A percentile compares a stretch with the other conserved stretches of the same genome.
phyloP scores from a whole-genome alignment of 2,113 vertebrate species.

The Platanista minor region DNA sequence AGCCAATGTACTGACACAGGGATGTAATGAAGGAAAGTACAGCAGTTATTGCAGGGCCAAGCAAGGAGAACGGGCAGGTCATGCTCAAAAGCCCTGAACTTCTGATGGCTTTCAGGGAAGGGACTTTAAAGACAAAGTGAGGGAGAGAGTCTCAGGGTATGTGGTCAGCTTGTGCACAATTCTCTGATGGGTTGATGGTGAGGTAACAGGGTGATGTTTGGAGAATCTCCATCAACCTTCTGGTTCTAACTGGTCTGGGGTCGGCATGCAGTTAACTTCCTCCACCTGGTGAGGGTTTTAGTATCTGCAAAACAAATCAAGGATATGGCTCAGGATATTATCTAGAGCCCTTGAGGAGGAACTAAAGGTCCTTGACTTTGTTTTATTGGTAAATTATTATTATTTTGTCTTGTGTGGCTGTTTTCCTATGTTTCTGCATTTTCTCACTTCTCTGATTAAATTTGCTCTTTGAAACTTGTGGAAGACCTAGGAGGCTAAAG shows the following conservation, averaged over 20 bases:
- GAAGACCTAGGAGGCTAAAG: background rate
- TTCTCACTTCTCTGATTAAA: background rate
- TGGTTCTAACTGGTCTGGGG: background rate
- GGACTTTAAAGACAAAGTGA: background rate
- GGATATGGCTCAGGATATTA: background rate
- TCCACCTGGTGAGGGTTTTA: background rate
- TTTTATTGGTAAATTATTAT: background rate
- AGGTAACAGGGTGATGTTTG: background rate
- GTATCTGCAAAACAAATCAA: background rate
- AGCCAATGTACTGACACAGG: background rate
- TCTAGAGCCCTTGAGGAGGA: background rate
- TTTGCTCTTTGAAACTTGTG: background rate
- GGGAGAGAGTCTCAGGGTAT: background rate
- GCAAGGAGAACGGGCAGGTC: background rate
- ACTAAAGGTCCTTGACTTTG: background rate
- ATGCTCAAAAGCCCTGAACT: background rate
- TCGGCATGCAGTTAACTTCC: background rate
- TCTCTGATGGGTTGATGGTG: background rate
- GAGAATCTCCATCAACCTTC: background rate
- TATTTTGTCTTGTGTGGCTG: background rate
- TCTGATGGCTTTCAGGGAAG: background rate
- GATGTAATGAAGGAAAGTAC: background rate
- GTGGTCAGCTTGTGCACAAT: background rate
- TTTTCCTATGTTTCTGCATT: background rate
- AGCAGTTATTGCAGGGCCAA: background rate